Evolutionary conservation across 2,797 vertebrate genomes (phyloP).

Genomic region (Lutjanus campechanus): DNA sequence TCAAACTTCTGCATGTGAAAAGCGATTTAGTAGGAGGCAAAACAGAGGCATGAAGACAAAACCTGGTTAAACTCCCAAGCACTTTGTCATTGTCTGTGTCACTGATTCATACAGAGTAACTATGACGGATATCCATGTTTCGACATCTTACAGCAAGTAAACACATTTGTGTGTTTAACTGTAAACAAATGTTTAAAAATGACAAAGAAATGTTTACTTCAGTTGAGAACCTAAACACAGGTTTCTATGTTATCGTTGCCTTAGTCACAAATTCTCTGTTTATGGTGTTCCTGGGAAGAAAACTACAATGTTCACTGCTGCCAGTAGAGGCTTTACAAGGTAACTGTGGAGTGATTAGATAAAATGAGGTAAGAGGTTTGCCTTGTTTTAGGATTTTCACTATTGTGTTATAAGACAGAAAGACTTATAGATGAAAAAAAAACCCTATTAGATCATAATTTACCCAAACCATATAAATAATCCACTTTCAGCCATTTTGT

Average conservation of each 20-base stretch:
- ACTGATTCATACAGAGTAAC: conserved; percentile 42
- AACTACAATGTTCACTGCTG: conserved; percentile 33
- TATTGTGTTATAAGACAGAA: conserved; percentile 28
- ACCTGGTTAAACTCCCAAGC: conserved; percentile 43
- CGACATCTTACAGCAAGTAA: conserved; percentile 39
- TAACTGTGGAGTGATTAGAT: conserved; percentile 47
- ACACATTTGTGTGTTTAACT: conserved; percentile 47
- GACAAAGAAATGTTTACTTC: conserved; percentile 50
- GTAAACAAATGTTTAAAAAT: conserved; percentile 53
- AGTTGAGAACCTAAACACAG: conserved; percentile 49
- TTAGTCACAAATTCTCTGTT: conserved; percentile 65
- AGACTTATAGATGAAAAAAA: conserved; percentile 11
- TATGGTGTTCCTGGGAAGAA: conserved; percentile 57
- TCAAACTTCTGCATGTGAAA: conserved; percentile 34
- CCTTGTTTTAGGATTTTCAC: conserved; percentile 38
- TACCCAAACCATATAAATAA: conserved; percentile 28
- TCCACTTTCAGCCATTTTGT: conserved; percentile 56
- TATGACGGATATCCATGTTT: conserved; percentile 43
- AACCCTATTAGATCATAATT: conserved; percentile 35
- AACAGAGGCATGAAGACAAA: conserved; percentile 46
- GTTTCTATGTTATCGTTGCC: conserved; percentile 49
- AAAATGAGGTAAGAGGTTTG: conserved; percentile 33
- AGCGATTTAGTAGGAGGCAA: conserved; percentile 16
- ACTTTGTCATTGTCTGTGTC: conserved; percentile 40
- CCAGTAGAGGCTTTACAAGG: conserved; percentile 44